Base-by-base conservation (phyloP, 2,888 invertebrate genomes). In the Allygus modestus region DNA sequence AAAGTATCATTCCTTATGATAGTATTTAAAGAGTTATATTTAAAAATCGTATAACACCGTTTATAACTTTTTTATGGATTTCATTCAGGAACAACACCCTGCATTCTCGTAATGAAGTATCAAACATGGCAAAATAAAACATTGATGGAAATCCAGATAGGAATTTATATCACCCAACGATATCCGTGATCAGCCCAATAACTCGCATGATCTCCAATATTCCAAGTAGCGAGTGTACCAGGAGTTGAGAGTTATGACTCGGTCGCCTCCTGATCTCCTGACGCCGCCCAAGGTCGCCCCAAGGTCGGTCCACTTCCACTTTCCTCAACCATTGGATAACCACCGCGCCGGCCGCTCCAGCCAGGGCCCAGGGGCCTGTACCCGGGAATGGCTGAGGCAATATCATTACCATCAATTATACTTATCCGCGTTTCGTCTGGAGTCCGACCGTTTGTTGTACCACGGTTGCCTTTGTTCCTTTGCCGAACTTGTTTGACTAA, bases 231-330 rank as follows among this genome's bases (percentile, higher is more conserved):
- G 17, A 15, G 12, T 17, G 46, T 46, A 46, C 17, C 46, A 46
- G 46, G 12, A 46, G 46, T 12, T 15, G 46, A 46, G 69, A 69
- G 65, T 23, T 12, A 65, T 31, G 65, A 31, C 65, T 65, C 65
- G 20, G 20, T 51, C 51, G 51, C 15, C 51, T 51, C 51, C 51
- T 58, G 58, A 58, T 58, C n/a, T n/a, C n/a, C n/a, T n/a, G n/a
- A 58, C 26, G 23, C 58, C 20, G 12, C 73, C 26, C 73, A 73
- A 73, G 73, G 73, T 73, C 41, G 41, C 0, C 15, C 23, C 73
- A 73, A 43, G 73, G 73, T 41, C 73, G 31, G 73, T 37, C 73
- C 73, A 73, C 37, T 69, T 69, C 73, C 41, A 73, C 73, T 73
- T 73, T 73, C 73, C 73, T 73, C 37, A 9, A 9, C 33, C 37